A percentile compares a stretch with the other conserved stretches of the same genome.
Conservation (phyloP, 1,140 invertebrate genomes). For the Mylabris phalerata region DNA sequence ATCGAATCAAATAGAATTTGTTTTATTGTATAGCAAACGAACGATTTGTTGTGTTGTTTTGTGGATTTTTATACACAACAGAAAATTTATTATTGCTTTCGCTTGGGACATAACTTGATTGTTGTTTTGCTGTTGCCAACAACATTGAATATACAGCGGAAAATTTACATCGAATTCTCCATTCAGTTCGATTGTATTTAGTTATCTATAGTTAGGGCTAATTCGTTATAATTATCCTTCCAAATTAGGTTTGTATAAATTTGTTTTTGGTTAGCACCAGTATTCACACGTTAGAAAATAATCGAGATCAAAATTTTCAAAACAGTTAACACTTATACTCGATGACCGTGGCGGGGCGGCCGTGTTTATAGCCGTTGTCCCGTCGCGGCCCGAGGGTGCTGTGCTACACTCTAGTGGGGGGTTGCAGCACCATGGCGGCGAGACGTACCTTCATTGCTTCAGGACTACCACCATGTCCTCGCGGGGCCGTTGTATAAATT, state of each 20-base stretch:
- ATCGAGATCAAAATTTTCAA: constrained; percentile 15
- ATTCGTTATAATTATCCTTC: too few species aligned
- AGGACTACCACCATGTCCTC: constrained; percentile 39
- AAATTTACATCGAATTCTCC: too few species aligned
- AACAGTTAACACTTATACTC: constrained; percentile 38
- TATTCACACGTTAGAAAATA: not conserved
- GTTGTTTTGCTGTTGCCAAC: too few species aligned
- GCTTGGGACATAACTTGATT: too few species aligned
- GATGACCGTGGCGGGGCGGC: constrained; percentile 35
- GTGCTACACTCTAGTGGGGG: constrained; percentile 70
- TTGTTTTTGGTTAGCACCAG: constrained; percentile 1
- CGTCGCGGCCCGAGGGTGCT: constrained; percentile 32
- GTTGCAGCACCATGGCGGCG: constrained; percentile 68
- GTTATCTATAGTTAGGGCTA: too few species aligned
- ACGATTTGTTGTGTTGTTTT: too few species aligned
- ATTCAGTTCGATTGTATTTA: too few species aligned
- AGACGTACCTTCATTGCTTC: constrained; percentile 73
- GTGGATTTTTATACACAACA: too few species aligned
- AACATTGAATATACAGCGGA: too few species aligned
- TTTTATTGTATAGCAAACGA: too few species aligned
- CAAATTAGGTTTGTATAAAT: too few species aligned
- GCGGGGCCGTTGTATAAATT: constrained; percentile 47
- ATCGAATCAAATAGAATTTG: not conserved
- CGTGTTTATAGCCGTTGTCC: constrained; percentile 19
- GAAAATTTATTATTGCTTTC: too few species aligned